Evolutionary conservation across 2,113 vertebrate species (phyloP), one percentile per base, ranked within the genome.

Genomic region (Athene noctua): DNA sequence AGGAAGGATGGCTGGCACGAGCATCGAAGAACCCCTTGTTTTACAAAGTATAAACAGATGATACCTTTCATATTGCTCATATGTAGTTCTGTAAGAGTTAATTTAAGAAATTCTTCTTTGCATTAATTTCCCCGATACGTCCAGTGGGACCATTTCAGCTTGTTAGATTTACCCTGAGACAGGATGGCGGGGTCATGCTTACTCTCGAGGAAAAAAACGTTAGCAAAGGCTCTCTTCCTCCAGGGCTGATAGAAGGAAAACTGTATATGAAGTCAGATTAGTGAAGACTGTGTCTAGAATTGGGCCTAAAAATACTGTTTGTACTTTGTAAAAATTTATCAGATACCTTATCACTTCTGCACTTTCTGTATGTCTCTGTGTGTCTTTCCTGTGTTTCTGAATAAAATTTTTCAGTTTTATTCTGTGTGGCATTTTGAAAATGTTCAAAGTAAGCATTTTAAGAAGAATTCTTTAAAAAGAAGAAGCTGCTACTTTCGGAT

Each of bases 11-110:
- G 80, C 51, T 38, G 89, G 91, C 19, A n/a, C 8, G 0, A 57
- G 36, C 32, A 20, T 44, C 0, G 63, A 97, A 93, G 97, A 97
- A 36, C 72, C 78, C 44, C 86, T 81, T 29, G 40, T 90, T 85
- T 90, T 97, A 66, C 92, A 77, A 11, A 75, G 71, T 9, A 38
- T 52, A 61, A 96, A 87, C 44, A 97, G 97, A 96, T 98, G 91
- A 97, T n/a, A 17, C 5, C 55, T 59, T 72, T 42, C 5, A 32
- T 21, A 23, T 91, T 92, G 91, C 59, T 88, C 23, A 44, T 58
- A 19, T 51, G 18, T 82, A 79, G 66, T 47, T 90, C 49, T 93
- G 17, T 11, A 68, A 16, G 44, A 80, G 49, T 92, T 88, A 16
- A 81, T 89, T 67, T 67, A 86, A 74, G n/a, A 91, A 82, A 72